phyloP scores from a whole-genome alignment of 2,113 vertebrate genomes.

The Lathamus discolor region DNA sequence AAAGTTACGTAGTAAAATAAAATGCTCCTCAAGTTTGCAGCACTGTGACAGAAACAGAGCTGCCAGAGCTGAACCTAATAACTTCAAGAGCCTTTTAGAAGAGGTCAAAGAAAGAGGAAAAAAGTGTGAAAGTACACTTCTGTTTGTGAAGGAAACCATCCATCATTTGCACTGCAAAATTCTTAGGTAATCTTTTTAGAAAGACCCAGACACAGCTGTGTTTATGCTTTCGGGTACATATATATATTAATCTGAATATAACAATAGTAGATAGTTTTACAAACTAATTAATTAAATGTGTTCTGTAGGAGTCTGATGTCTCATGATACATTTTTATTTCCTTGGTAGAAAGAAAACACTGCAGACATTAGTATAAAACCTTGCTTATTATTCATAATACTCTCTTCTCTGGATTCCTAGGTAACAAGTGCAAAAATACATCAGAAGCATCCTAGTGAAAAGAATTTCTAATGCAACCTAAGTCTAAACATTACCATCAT shows the following conservation, averaged over 20 bases:
- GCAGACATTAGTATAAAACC: neutral
- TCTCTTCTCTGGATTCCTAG: neutral
- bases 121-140: neutral
- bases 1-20: neutral
- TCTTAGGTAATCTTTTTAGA: neutral
- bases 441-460: neutral
- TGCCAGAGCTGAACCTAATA: neutral
- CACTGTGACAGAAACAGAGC: neutral
- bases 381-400: neutral
- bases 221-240: neutral
- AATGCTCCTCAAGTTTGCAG: neutral
- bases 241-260: neutral
- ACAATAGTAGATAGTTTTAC: conserved; percentile 7
- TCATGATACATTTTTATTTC: neutral
- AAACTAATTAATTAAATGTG: conserved; percentile 30
- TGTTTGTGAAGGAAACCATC: neutral
- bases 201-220: neutral
- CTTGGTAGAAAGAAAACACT: conserved; percentile 13
- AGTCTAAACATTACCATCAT: neutral
- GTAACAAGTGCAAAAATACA: neutral
- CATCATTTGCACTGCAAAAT: neutral
- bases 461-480: neutral
- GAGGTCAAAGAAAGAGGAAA: neutral
- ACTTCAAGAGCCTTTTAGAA: neutral
- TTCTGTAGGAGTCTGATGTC: neutral